Percentiles rank a stretch among this genome's conserved stretches.
phyloP scores from a whole-genome alignment of 2,888 invertebrate genomes.

The Notocelia uddmanniana region DNA sequence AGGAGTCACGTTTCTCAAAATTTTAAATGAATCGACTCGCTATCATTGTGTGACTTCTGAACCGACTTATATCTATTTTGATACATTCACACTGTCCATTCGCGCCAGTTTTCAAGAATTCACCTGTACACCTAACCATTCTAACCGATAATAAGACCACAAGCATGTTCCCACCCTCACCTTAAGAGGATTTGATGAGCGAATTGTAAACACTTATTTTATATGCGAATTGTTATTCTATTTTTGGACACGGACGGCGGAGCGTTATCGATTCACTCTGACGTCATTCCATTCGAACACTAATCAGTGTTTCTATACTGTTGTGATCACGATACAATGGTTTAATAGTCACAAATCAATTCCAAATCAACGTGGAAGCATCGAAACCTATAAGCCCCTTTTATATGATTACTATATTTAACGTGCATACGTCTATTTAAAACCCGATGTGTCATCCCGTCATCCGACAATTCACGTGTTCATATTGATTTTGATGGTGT shows the following conservation, averaged over 20 bases:
- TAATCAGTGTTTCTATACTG: constrained; percentile 21
- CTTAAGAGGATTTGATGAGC: constrained; percentile 4
- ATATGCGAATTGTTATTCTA: constrained; percentile 37
- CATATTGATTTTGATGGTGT: neutral
- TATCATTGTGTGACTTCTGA: neutral
- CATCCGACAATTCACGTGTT: neutral
- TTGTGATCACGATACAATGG: neutral
- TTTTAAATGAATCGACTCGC: too few species aligned
- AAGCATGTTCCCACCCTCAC: constrained; percentile 1
- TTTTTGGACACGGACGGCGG: constrained; percentile 35
- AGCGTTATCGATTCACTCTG: constrained; percentile 35
- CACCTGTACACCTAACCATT: neutral
- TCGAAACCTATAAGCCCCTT: neutral
- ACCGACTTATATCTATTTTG: neutral
- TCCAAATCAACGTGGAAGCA: constrained; percentile 11
- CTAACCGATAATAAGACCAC: neutral
- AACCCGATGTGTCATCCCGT: constrained; percentile 8
- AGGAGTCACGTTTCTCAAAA: too few species aligned
- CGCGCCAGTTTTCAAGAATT: neutral
- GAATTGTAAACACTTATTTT: constrained; percentile 25
- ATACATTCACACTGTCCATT: neutral
- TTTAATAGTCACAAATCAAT: constrained; percentile 1
- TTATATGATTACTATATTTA: neutral
- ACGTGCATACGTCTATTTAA: neutral
- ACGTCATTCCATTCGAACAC: constrained; percentile 30